Evolutionary conservation across 2,113 vertebrate species (phyloP).

Genomic region (Bos indicus): DNA sequence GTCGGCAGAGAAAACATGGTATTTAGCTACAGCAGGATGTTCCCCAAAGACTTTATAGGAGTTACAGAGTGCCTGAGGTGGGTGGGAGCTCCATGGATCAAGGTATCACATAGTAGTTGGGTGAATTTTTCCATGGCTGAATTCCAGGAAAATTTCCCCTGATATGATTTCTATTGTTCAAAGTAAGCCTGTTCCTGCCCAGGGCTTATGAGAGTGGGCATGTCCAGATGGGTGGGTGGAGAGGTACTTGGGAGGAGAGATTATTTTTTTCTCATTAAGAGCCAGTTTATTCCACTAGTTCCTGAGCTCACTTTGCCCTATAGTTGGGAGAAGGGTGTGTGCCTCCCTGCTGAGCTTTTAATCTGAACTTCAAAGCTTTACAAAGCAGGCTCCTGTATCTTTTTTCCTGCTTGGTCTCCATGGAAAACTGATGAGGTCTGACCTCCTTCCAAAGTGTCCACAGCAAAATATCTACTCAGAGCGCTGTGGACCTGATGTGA

Average conservation of each 20-base stretch:
- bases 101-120: slow-evolving; percentile 36
- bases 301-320: slow-evolving; percentile 18
- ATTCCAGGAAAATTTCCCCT: slow-evolving; percentile 55
- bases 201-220: not conserved
- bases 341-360: slow-evolving; percentile 21
- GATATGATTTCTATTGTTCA: slow-evolving; percentile 49
- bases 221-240: slow-evolving; percentile 34
- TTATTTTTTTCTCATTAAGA: slow-evolving; percentile 37
- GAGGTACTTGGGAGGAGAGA: not conserved
- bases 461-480: not conserved
- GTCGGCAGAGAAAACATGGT: not conserved
- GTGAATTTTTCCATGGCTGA: slow-evolving; percentile 64
- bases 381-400: not conserved
- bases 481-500: not conserved
- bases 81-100: not conserved
- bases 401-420: slow-evolving; percentile 39
- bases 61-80: not conserved
- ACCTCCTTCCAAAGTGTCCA: not conserved
- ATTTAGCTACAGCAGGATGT: slow-evolving; percentile 19
- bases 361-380: slow-evolving; percentile 58
- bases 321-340: slow-evolving; percentile 20
- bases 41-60: not conserved
- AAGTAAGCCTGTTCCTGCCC: not conserved
- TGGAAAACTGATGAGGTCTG: not conserved
- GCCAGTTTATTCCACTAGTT: slow-evolving; percentile 24